phyloP scores from a whole-genome alignment of 2,113 vertebrate genomes.

The Prietella phreatophila region DNA sequence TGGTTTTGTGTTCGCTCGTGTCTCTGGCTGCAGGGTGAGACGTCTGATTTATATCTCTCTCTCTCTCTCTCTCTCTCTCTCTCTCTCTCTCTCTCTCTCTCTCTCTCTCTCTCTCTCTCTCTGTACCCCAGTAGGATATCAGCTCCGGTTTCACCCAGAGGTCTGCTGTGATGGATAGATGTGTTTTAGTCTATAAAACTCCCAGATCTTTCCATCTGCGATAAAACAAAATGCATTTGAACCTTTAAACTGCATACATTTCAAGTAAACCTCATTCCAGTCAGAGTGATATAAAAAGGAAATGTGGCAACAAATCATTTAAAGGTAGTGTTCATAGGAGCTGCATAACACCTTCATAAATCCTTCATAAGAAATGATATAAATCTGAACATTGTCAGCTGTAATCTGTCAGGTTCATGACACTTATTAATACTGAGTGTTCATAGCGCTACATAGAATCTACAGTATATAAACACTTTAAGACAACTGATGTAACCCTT shows the following conservation, averaged over 20 bases:
- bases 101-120: not conserved
- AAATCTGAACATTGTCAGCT: not conserved
- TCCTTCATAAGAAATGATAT: not conserved
- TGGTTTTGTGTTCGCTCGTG: conserved; percentile 11
- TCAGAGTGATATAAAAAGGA: not conserved
- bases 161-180: conserved; percentile 4
- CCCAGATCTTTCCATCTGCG: conserved; percentile 13
- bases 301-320: not conserved
- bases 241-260: conserved; percentile 8
- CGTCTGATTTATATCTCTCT: conserved; percentile 31
- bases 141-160: conserved; percentile 1
- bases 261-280: not conserved
- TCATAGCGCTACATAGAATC: not conserved
- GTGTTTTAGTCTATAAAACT: conserved; percentile 23
- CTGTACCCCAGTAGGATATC: conserved; percentile 43
- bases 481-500: not conserved
- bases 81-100: conserved; percentile 5
- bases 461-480: not conserved
- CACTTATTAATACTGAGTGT: not conserved
- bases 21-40: conserved; percentile 19
- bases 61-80: conserved; percentile 26
- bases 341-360: not conserved
- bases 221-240: conserved; percentile 19
- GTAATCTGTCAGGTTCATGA: not conserved
- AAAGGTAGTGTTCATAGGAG: not conserved